Base-by-base conservation (phyloP, 37 sponge, comb jelly and placozoan genomes). In the Crambe crambe region DNA sequence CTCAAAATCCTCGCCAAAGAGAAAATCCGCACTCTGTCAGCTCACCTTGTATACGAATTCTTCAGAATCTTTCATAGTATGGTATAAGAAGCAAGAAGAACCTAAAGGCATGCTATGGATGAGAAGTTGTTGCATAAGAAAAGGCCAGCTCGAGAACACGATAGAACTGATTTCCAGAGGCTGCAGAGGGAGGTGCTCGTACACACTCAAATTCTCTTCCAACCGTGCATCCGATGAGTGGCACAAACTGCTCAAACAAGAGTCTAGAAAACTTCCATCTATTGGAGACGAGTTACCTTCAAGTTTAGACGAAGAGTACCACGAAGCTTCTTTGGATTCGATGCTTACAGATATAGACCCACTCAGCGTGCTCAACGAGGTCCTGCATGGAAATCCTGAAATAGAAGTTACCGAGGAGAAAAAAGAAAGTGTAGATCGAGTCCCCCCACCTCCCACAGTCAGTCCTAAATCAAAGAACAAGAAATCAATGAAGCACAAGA, bases 81-180 rank as follows among this genome's bases (percentile, higher is more conserved):
- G 90, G 90, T 79, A n/a, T 40, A 89, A 89, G 71, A 84, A 85
- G 41, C 77, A 32, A 42, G 85, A 84, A 23, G 81, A 75, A 51
- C 90, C 90, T 1, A 89, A 89, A 39, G 90, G 90, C 31, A 84
- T 89, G 56, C 70, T 89, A 9, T 89, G 90, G 90, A 25, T 84
- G 70, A 56, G 75, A 30, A 89, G 80, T 42, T 84, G 77, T 41
- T 69, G 80, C 42, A 43, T 89, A 20, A 56, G 77, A 40, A 63
- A 74, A 61, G 88, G 83, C 0, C 69, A 61, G 20, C 80, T 73
- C 0, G 68, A 20, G 2, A 70, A 60, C 39, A 58, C 71, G 0
- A 42, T 89, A n/a, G 90, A 89, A 43, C 77, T 89, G 29, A 74
- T 89, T 2, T 89, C 90, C 15, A 38, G 83, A 34, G 76, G 85